Evolutionary conservation across 2,888 invertebrate genomes (phyloP), one percentile per base, ranked within the genome.

Genomic region (Pollenia labialis): DNA sequence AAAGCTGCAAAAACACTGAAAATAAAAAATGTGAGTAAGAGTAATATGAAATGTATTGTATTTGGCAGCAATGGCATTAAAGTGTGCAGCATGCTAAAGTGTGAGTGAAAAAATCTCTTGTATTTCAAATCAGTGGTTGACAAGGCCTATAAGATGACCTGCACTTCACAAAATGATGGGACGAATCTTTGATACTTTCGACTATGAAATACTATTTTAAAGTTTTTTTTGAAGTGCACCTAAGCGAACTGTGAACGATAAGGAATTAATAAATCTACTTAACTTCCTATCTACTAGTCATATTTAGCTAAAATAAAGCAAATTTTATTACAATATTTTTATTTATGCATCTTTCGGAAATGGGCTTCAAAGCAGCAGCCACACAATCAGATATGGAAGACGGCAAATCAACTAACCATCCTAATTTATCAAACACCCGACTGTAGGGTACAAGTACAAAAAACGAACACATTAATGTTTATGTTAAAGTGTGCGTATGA

Each of bases 401-500:
- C 32, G 6, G 4, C 32, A 32, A 6, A 4, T 32, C 32, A 2
- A 8, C 6, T 16, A n/a, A 52, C 32, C 44, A 79, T 60, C 58
- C n/a, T 6, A n/a, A 64, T 18, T 6, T 46, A 48, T 12, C 18
- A n/a, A 9, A 11, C 12, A 4, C 6, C 8, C 12, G 3, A 50
- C 16, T 32, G 32, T 54, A 11, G 10, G 23, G 60, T 60, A 23
- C 11, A 6, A 40, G 11, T 50, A 6, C n/a, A 40, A 60, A 60
- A 52, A 74, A 40, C 7, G 3, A 4, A n/a, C 1, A 54, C 42
- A 44, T 14, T 14, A 9, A 42, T 71, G 16, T 58, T 7, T 56
- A n/a, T 54, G 60, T 48, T 60, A 50, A 77, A 77, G 14, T 64
- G 52, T 18, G 81, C 83, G 50, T 72, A 84, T 81, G 83, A 87